Evolutionary conservation across 2,888 invertebrate genomes (phyloP).

Genomic region (Smittia aterrima): DNA sequence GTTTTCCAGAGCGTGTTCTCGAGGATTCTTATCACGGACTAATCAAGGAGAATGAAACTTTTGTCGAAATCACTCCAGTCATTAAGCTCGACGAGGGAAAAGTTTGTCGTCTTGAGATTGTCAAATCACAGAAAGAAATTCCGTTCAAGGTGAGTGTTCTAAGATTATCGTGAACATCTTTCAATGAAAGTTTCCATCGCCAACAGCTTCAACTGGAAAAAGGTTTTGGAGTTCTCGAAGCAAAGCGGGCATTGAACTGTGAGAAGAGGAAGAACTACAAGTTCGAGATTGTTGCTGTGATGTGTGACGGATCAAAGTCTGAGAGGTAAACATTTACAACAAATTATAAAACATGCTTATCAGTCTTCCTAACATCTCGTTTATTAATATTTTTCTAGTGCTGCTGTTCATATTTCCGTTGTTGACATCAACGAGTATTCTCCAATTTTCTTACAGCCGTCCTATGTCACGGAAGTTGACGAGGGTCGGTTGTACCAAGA

Average conservation of each 20-base stretch:
- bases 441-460: slow-evolving; percentile 85
- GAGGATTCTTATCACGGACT: slow-evolving; percentile 90
- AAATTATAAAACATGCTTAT: not conserved
- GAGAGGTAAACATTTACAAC: slow-evolving; percentile 62
- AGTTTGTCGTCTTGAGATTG: slow-evolving; percentile 84
- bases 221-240: slow-evolving; percentile 76
- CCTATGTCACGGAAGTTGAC: slow-evolving; percentile 85
- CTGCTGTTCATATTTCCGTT: slow-evolving; percentile 90
- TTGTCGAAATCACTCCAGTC: slow-evolving; percentile 89
- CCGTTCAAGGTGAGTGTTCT: slow-evolving; percentile 72
- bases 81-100: slow-evolving; percentile 77
- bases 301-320: slow-evolving; percentile 83
- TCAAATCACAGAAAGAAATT: slow-evolving; percentile 89
- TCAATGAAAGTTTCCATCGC: too few relatives aligned
- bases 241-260: slow-evolving; percentile 83
- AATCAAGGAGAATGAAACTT: slow-evolving; percentile 87
- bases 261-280: slow-evolving; percentile 92
- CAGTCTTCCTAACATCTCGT: not conserved
- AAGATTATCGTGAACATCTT: too few relatives aligned
- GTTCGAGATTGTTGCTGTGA: slow-evolving; percentile 91
- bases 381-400: slow-evolving; percentile 58
- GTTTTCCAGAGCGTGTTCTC: slow-evolving; percentile 55
- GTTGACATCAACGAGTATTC: slow-evolving; percentile 95
- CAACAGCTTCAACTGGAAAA: slow-evolving; percentile 67
- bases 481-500: slow-evolving; percentile 88